Evolutionary conservation across 2,888 invertebrate genomes (phyloP).

Genomic region (Oligia latruncula): DNA sequence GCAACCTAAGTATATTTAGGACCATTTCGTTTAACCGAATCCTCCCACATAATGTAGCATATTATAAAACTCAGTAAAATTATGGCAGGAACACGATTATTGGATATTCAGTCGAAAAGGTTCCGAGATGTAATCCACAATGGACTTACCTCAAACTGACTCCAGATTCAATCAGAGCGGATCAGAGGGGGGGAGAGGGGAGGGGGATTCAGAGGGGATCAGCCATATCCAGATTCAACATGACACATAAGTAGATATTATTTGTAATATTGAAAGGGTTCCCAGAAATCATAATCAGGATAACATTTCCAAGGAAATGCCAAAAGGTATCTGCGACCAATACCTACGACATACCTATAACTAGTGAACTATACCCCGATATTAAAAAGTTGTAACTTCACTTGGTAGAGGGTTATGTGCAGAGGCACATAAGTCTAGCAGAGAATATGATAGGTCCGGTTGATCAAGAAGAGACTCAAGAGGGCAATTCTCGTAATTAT

Average conservation of each 20-base stretch:
- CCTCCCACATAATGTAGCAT: conserved; percentile 13
- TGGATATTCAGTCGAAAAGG: conserved; percentile 38
- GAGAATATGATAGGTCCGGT: neutral
- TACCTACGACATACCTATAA: too few relatives aligned
- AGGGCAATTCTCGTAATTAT: too few relatives aligned
- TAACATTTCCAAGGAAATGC: neutral
- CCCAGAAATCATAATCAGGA: conserved; percentile 2
- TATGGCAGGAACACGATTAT: conserved; percentile 31
- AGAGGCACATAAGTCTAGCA: neutral
- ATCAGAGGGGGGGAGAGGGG: too few relatives aligned
- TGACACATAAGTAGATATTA: conserved; percentile 13
- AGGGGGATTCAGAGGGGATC: conserved; percentile 3
- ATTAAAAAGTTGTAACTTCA: neutral
- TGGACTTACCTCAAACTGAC: conserved; percentile 39
- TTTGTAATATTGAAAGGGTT: conserved; percentile 45
- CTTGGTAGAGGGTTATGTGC: neutral
- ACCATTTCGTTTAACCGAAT: conserved; percentile 22
- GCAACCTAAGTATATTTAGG: conserved; percentile 47
- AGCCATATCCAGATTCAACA: conserved; percentile 12
- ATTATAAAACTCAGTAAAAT: conserved; percentile 46
- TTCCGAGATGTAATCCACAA: conserved; percentile 42
- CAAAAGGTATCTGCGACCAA: neutral
- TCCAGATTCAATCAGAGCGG: conserved; percentile 45
- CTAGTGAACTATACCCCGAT: neutral
- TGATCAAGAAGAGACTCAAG: neutral